Conservation (phyloP, 2,797 vertebrate species). For the Serranus cabrilla region DNA sequence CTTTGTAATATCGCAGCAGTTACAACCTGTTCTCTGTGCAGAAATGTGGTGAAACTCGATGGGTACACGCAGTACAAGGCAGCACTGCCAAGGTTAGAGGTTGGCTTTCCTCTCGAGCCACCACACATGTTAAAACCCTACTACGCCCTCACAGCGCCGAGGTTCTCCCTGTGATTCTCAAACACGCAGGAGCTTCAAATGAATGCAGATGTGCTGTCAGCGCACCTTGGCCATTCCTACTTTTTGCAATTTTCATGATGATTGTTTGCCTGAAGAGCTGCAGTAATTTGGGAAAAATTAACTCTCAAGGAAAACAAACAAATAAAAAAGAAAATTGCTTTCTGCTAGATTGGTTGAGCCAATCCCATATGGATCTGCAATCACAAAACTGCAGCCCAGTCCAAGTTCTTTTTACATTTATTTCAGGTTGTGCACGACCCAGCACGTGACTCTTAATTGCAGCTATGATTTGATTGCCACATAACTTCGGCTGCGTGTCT, state of each 20-base stretch:
- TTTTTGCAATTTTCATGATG: slow-evolving; percentile 40
- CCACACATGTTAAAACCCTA: slow-evolving; percentile 25
- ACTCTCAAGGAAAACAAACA: slow-evolving; percentile 49
- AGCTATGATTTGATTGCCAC: neutral
- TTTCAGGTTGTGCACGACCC: slow-evolving; percentile 26
- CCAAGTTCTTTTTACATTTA: slow-evolving; percentile 21
- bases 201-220: slow-evolving; percentile 61
- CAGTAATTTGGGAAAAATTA: slow-evolving; percentile 51
- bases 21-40: slow-evolving; percentile 56
- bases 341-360: slow-evolving; percentile 4
- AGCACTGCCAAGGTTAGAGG: slow-evolving; percentile 52
- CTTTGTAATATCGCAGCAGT: slow-evolving; percentile 62
- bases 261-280: slow-evolving; percentile 51
- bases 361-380: slow-evolving; percentile 34
- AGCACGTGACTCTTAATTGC: slow-evolving; percentile 12
- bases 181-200: slow-evolving; percentile 41
- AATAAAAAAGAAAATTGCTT: slow-evolving; percentile 44
- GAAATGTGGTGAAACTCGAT: slow-evolving; percentile 42
- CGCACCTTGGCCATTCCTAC: slow-evolving; percentile 35
- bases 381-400: slow-evolving; percentile 28
- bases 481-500: neutral
- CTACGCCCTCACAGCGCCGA: slow-evolving; percentile 24
- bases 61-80: slow-evolving; percentile 25
- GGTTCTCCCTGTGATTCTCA: slow-evolving; percentile 33
- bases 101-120: slow-evolving; percentile 56